Percentiles rank a stretch among this genome's conserved stretches.
phyloP scores from a whole-genome alignment of 2,797 vertebrate genomes.

The Enteromius mattozi region DNA sequence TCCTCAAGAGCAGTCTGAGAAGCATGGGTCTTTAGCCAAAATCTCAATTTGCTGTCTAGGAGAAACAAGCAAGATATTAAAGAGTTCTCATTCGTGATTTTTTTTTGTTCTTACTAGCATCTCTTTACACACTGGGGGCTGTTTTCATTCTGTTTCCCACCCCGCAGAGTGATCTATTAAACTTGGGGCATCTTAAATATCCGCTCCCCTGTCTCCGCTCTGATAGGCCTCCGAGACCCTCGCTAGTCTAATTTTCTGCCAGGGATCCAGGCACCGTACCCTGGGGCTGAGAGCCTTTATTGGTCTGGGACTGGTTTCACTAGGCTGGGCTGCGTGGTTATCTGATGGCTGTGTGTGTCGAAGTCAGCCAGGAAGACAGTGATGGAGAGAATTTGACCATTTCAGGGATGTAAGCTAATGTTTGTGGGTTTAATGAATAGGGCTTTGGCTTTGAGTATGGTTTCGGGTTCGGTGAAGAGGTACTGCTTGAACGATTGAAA shows the following conservation, averaged over 20 bases:
- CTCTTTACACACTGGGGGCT: constrained; percentile 59
- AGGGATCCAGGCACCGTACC: constrained; percentile 59
- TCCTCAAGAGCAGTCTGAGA: background rate
- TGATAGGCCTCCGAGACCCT: constrained; percentile 61
- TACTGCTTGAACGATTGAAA: background rate
- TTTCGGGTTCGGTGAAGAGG: background rate
- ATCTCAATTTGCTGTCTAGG: background rate
- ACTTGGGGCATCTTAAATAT: constrained; percentile 70
- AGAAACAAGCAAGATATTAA: background rate
- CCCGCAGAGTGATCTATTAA: constrained; percentile 74
- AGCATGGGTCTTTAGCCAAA: background rate
- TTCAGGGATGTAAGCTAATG: background rate
- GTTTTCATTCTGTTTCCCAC: constrained; percentile 65
- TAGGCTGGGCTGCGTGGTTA: constrained; percentile 50
- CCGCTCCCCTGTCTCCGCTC: constrained; percentile 67
- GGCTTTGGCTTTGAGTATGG: constrained; percentile 6
- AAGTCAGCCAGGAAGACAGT: constrained; percentile 20
- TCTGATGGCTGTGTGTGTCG: constrained; percentile 43
- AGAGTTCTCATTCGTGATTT: background rate
- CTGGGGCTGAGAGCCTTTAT: constrained; percentile 61
- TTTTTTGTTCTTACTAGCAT: background rate
- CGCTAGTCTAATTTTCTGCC: constrained; percentile 62
- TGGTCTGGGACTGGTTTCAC: constrained; percentile 62
- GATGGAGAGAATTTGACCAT: constrained; percentile 30
- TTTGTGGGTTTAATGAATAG: constrained; percentile 30